A percentile compares a stretch with the other conserved stretches of the same genome.
Evolutionary conservation across 1,140 invertebrate species (phyloP).

Genomic region (Eriocheir sinensis): DNA sequence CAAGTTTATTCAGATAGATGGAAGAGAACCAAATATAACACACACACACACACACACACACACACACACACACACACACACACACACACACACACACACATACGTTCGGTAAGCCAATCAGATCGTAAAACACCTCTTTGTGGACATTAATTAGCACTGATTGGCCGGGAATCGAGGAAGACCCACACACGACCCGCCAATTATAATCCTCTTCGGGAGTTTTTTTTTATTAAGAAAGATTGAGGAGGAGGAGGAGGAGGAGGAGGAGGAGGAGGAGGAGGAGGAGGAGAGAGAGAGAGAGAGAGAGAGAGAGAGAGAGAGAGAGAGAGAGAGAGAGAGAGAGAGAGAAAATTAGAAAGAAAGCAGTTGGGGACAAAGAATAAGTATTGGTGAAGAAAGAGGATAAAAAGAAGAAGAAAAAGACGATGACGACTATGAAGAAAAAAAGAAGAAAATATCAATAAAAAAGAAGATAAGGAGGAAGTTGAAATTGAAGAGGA

Average conservation of each 20-base stretch:
- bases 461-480: not conserved
- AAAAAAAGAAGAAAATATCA: no score
- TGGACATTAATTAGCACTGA: not conserved
- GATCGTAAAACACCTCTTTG: no score
- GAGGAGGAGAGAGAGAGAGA: not conserved
- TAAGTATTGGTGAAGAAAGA: not conserved
- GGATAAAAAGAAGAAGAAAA: not conserved
- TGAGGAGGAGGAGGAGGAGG: not conserved
- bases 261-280: no score
- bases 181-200: not conserved
- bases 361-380: not conserved
- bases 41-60: not conserved
- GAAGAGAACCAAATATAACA: not conserved
- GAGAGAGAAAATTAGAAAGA: not conserved
- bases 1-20: not conserved
- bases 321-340: slow-evolving; percentile 3
- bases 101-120: not conserved
- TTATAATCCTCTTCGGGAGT: not conserved
- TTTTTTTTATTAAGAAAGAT: not conserved
- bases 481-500: not conserved
- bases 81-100: not conserved
- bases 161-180: not conserved
- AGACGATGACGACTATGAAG: no score
- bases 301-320: slow-evolving; percentile 9
- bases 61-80: not conserved